Percentiles rank a stretch among this genome's conserved stretches.
Conservation (phyloP, 2,113 vertebrate species). For the Chamaetylas fuelleborni region DNA sequence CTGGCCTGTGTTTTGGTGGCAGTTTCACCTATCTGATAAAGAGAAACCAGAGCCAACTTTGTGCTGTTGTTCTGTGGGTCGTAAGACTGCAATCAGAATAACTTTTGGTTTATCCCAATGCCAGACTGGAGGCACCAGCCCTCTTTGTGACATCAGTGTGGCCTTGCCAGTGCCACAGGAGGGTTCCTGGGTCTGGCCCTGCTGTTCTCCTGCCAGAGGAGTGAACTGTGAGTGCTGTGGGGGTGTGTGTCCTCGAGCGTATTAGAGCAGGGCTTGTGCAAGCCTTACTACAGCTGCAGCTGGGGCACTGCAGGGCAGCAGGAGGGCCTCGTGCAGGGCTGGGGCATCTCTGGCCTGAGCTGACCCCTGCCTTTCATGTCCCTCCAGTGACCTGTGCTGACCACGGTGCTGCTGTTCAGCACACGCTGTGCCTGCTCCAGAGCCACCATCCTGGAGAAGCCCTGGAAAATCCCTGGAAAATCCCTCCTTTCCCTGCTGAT, state of each 20-base stretch:
- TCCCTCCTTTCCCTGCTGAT: not conserved
- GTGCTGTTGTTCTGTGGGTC: not conserved
- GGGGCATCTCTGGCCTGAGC: not conserved
- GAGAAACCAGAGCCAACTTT: not conserved
- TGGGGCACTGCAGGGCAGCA: not conserved
- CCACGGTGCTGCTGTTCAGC: not conserved
- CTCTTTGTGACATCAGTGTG: rapidly evolving
- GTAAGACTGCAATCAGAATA: not conserved
- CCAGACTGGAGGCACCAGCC: not conserved
- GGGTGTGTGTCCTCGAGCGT: rapidly evolving
- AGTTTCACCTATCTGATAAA: not conserved
- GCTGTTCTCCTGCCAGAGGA: not conserved
- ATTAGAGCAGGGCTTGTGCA: not conserved
- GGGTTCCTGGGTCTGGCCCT: rapidly evolving
- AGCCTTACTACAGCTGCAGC: not conserved
- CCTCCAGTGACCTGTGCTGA: not conserved
- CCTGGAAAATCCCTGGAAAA: not conserved
- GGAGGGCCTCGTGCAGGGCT: not conserved
- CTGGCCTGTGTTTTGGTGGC: not conserved
- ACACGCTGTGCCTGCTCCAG: rapidly evolving
- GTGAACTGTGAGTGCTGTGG: rapidly evolving
- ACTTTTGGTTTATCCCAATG: not conserved
- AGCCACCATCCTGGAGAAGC: not conserved
- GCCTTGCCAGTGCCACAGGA: not conserved
- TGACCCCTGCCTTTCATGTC: not conserved